A percentile compares a stretch with the other conserved stretches of the same genome.
These are phyloP conservation scores for Archivesica marissinica DNA, from an alignment of 1,140 invertebrate genomes.

Conservation along the genomic window DNA sequence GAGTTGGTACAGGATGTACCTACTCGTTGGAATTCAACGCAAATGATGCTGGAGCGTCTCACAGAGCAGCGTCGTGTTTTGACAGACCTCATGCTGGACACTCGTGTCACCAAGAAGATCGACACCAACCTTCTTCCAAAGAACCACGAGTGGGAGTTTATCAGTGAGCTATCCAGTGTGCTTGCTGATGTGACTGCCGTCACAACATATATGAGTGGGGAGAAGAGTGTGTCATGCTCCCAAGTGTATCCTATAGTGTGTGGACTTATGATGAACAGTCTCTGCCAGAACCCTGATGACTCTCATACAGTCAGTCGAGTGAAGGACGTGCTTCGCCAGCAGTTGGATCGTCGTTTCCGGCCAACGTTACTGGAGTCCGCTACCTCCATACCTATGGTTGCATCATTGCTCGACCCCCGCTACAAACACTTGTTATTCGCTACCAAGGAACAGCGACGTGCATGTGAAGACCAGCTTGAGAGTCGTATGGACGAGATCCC, in stretches of 20 bases:
- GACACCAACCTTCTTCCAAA: neutral
- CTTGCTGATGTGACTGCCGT: conserved; percentile 10
- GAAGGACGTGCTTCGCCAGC: neutral
- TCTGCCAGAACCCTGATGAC: neutral
- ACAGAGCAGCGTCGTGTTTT: conserved; percentile 65
- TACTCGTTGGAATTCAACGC: conserved; percentile 72
- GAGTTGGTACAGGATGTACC: conserved; percentile 69
- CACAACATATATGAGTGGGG: conserved; percentile 36
- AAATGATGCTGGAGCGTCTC: conserved; percentile 67
- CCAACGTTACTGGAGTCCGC: no score
- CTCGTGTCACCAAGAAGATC: conserved; percentile 23
- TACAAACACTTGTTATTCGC: conserved; percentile 25
- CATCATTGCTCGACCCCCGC: conserved; percentile 15
- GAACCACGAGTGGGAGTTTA: conserved; percentile 34
- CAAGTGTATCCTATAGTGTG: conserved; percentile 34
- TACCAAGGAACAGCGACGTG: neutral
- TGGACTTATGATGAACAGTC: neutral
- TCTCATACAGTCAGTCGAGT: neutral
- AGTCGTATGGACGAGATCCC: neutral
- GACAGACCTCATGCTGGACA: conserved; percentile 33
- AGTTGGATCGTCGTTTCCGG: conserved; percentile 1
- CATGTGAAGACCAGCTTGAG: neutral
- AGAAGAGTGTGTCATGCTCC: conserved; percentile 2
- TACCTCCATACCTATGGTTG: neutral
- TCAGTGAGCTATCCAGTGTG: conserved; percentile 20